Conservation (phyloP, 2,113 vertebrate genomes). For the Aix galericulata region DNA sequence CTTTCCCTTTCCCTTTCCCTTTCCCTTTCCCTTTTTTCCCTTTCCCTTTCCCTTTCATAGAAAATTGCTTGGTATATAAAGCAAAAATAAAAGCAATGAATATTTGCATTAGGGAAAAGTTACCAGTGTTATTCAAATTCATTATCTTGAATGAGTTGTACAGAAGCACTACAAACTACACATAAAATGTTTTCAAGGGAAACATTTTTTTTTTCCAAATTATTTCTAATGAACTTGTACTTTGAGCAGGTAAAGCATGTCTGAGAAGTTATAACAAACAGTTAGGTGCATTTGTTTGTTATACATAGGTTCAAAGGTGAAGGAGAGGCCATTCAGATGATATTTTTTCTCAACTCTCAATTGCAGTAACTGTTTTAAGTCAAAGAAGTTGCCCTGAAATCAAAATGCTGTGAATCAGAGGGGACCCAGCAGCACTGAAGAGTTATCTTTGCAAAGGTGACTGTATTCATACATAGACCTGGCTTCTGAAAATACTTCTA, state of each 20-base stretch:
- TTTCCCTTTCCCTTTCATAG: neutral
- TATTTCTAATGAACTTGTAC: neutral
- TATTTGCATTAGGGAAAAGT: neutral
- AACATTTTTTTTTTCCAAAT: fast-evolving
- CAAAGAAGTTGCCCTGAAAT: neutral
- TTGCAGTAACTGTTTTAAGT: neutral
- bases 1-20: no score
- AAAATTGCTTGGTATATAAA: neutral
- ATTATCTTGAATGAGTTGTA: neutral
- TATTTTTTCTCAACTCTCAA: neutral
- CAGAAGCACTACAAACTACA: neutral
- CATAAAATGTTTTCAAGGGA: neutral
- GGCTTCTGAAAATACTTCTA: neutral
- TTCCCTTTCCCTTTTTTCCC: neutral
- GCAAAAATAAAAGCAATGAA: fast-evolving
- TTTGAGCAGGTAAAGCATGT: neutral
- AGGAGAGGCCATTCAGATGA: neutral
- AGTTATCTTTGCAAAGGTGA: conserved; percentile 9
- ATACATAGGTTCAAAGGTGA: neutral
- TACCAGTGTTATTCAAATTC: neutral
- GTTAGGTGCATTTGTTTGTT: neutral
- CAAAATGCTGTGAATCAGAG: neutral
- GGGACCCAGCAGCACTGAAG: neutral
- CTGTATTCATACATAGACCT: neutral
- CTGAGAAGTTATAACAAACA: neutral